Conservation (phyloP, 1,140 invertebrate genomes). For the Calliphora vicina region DNA sequence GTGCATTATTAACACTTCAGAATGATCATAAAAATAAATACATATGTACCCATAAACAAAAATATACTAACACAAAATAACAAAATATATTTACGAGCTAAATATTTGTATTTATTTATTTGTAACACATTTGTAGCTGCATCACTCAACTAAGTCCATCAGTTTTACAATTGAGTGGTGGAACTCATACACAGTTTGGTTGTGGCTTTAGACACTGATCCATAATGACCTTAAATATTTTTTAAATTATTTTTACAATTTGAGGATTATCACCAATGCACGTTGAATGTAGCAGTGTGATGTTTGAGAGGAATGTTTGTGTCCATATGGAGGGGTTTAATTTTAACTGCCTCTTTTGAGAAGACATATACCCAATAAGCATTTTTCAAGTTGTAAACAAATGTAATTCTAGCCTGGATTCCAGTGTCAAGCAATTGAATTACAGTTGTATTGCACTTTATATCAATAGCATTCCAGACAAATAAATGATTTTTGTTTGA, state of each 20-base stretch:
- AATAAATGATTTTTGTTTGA: too few relatives aligned
- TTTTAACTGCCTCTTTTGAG: background rate
- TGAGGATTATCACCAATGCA: background rate
- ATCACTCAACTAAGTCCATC: background rate
- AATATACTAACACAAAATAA: too few relatives aligned
- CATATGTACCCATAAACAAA: background rate
- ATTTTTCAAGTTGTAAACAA: too few relatives aligned
- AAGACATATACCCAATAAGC: too few relatives aligned
- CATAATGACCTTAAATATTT: background rate
- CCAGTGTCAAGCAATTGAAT: too few relatives aligned
- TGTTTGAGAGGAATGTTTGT: constrained; percentile 37
- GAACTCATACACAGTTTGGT: background rate
- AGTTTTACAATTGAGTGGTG: background rate
- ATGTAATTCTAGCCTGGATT: too few relatives aligned
- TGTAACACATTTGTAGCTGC: background rate
- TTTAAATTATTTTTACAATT: constrained; percentile 6
- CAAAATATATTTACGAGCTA: background rate
- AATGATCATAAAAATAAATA: constrained; percentile 17
- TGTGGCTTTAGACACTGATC: background rate
- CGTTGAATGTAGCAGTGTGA: background rate
- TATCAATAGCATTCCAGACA: too few relatives aligned
- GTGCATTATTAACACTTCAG: constrained; percentile 29
- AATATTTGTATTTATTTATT: constrained; percentile 3
- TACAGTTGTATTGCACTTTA: too few relatives aligned
- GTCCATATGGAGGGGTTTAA: constrained; percentile 52